Conservation (phyloP, 2,888 invertebrate genomes). For the Drosophila neotestacea region DNA sequence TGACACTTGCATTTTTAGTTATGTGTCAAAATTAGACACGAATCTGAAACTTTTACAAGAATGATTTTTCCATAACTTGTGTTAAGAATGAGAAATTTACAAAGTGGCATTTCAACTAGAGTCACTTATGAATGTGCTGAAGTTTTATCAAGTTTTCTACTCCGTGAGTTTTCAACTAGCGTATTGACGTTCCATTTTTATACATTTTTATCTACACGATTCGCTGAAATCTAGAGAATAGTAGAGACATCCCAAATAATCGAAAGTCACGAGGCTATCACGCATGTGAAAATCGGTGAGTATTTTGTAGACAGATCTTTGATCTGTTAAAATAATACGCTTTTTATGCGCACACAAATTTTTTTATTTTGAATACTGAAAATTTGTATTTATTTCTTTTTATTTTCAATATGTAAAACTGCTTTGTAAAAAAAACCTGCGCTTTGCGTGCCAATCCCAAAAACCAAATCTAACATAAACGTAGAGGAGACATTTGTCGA, state of each 20-base stretch:
- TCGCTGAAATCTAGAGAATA: conserved; percentile 80
- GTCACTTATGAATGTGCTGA: conserved; percentile 16
- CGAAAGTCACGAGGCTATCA: conserved; percentile 84
- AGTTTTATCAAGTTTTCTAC: conserved; percentile 2
- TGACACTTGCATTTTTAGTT: too few relatives aligned
- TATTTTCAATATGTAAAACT: conserved; percentile 61
- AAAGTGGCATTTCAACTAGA: conserved; percentile 57
- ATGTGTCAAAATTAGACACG: too few relatives aligned
- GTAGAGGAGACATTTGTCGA: conserved; percentile 85
- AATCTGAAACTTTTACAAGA: too few relatives aligned
- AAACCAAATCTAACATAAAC: conserved; percentile 49
- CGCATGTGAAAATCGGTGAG: conserved; percentile 85
- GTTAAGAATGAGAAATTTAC: conserved; percentile 25
- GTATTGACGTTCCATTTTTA: conserved; percentile 51
- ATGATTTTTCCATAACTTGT: background rate
- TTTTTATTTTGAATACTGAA: conserved; percentile 46
- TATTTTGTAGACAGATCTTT: conserved; percentile 19
- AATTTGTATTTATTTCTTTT: conserved; percentile 59
- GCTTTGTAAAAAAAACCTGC: conserved; percentile 69
- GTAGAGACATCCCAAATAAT: conserved; percentile 84
- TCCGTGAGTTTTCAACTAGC: conserved; percentile 17
- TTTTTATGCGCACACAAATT: conserved; percentile 20
- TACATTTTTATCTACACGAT: conserved; percentile 53
- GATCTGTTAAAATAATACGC: conserved; percentile 9
- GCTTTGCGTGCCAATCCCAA: conserved; percentile 66